Conservation (phyloP, 1,140 invertebrate species). For the Muscidifurax raptorellus region DNA sequence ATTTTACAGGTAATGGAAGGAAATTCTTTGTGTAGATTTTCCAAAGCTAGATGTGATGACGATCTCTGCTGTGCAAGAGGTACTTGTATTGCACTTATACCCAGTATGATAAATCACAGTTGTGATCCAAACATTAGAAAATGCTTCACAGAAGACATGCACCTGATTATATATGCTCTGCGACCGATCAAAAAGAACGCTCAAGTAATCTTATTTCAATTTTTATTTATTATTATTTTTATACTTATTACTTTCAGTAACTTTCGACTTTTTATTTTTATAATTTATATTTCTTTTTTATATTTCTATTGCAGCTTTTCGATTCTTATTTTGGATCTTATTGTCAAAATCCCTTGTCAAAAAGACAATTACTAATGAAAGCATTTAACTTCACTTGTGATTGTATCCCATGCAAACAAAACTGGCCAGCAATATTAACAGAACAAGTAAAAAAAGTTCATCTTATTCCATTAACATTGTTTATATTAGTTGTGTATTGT, state of each 20-base stretch:
- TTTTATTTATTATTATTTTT: too few relatives aligned
- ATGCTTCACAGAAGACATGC: slow-evolving; percentile 15
- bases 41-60: not conserved
- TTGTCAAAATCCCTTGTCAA: not conserved
- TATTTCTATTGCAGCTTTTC: slow-evolving; percentile 10
- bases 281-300: not conserved
- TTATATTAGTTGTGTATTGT: too few relatives aligned
- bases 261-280: too few relatives aligned
- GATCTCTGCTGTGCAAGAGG: slow-evolving; percentile 29
- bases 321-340: slow-evolving; percentile 10
- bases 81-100: slow-evolving; percentile 8
- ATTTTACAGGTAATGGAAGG: slow-evolving; percentile 37
- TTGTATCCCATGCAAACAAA: slow-evolving; percentile 18
- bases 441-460: too few relatives aligned
- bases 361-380: not conserved
- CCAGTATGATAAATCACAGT: slow-evolving; percentile 29
- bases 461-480: too few relatives aligned
- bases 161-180: slow-evolving; percentile 24
- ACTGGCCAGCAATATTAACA: slow-evolving; percentile 31
- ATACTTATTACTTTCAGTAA: not conserved
- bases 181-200: slow-evolving; percentile 31
- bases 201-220: slow-evolving; percentile 11
- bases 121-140: slow-evolving; percentile 38
- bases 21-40: slow-evolving; percentile 1
- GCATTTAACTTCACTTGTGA: slow-evolving; percentile 17